Percentiles rank a stretch among this genome's conserved stretches.
phyloP scores from a whole-genome alignment of 2,888 invertebrate species.

The Drosophila setosimentum region DNA sequence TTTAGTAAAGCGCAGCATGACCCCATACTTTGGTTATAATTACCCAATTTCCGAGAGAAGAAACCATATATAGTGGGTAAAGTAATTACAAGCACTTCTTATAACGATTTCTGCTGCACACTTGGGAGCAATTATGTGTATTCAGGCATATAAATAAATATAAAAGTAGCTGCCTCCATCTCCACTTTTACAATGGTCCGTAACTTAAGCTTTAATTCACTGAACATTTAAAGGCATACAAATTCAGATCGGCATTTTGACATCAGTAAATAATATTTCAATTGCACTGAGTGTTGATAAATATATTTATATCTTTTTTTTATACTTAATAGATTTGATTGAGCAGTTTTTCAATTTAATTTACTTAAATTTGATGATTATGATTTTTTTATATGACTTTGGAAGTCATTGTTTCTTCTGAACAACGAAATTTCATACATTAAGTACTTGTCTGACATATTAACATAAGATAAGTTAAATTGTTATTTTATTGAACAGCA shows the following conservation, averaged over 20 bases:
- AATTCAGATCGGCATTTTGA: background rate
- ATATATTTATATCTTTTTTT: background rate
- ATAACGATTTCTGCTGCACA: constrained; percentile 9
- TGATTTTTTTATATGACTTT: background rate
- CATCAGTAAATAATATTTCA: too few relatives aligned
- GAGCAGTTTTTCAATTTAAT: background rate
- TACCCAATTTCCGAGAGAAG: constrained; percentile 21
- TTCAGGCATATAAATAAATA: constrained; percentile 16
- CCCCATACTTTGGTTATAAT: constrained; percentile 29
- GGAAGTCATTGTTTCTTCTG: background rate
- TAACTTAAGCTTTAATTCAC: background rate
- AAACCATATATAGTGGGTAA: constrained; percentile 6
- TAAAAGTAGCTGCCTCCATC: background rate
- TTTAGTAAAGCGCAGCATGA: constrained; percentile 5
- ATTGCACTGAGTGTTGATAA: background rate
- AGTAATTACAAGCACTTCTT: constrained; percentile 36
- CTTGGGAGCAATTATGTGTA: constrained; percentile 34
- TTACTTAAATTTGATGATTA: background rate
- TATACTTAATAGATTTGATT: background rate
- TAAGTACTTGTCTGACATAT: background rate
- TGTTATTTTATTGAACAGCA: background rate
- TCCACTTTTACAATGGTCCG: background rate
- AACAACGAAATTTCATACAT: background rate
- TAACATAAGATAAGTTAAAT: background rate
- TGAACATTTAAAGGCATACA: background rate